Evolutionary conservation across 2,888 invertebrate genomes (phyloP), one percentile per base, ranked within the genome.

Genomic region (Tetragnatha montana): DNA sequence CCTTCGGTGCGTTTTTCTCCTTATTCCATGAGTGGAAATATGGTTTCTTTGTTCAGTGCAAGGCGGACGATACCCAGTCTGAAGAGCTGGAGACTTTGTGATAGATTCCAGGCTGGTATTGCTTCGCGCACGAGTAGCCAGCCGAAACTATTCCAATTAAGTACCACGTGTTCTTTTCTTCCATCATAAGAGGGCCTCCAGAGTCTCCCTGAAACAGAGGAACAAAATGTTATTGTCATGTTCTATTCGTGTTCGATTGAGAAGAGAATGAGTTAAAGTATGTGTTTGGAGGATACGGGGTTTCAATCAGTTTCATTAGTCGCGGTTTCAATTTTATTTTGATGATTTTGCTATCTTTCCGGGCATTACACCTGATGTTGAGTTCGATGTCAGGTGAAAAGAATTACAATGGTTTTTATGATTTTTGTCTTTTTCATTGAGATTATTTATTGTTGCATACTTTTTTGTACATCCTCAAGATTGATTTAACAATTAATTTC

Each of bases 81-180:
- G 98, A 97, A 0, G 98, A 98, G 93, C 97, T 97, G 0, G 98
- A 97, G 8, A 98, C 98, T 92, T 98, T 95, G 93, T 98, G 98
- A 94, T 98, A 98, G 92, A 98, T 98, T 80, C 98, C 98, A 0
- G 98, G 98, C 93, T 98, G 98, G 21, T 98, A 97, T 19, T 97
- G 95, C 93, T 98, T 97, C 0, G 98, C 98, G 93, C 98, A 98
- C 0, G 97, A 97, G 94, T 98, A 98, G 6, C 98, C 98, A 0
- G 98, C 98, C 0, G 98, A 98, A 0, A 98, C 98, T 22, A 98
- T 96, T 6, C 97, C 97, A 88, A 98, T 97, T 80, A 98, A 95
- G 93, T 96, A 97, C 98, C 98, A 98, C 74, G 97, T 94, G 0
- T 97, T 97, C 8, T 96, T 95, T 92, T 96, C 95, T 93, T 98